Base-by-base conservation (phyloP, 2,888 invertebrate genomes). In the Andrena trimmerana region DNA sequence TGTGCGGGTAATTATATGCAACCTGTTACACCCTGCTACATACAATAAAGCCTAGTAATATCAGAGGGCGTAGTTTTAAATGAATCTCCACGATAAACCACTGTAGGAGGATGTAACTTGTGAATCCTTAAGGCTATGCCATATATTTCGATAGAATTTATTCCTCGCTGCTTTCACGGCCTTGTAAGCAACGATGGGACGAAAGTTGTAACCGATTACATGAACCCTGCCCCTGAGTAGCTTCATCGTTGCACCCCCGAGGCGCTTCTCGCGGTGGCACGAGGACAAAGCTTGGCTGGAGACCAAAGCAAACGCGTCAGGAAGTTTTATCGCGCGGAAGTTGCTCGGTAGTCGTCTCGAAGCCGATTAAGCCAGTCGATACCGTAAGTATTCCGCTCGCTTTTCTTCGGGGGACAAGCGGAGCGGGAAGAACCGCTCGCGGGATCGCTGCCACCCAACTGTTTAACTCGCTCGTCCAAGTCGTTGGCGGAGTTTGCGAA, bases 401-500 rank as follows among this genome's bases (percentile, higher is more conserved):
- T 81, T 79, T 83, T 83, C 77, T 74, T 75, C 79, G 59, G 33
- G 31, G 67, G 67, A 86, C 69, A 79, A 80, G 71, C 59, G 59
- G 36, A 54, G 20, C 70, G 75, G 81, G 82, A 68, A 42, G 73
- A 59, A 52, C 13, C 52, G 54, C 59, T 57, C 65, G 80, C 69
- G 29, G 60, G 42, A 74, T 82, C 75, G 79, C 65, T 65, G 63
- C 10, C 67, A 67, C 71, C 67, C 81, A 78, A 71, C 78, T 78
- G 82, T 87, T 86, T 87, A 87, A 86, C 83, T 83, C 77, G 77
- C 63, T 81, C 79, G 71, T 67, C 66, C 54, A 78, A 84, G 80
- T 84, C 81, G 87, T 82, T 83, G 76, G 80, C 84, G 82, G 74
- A 86, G 86, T 83, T 84, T 78, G 78, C 81, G 75, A 86, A 84